These are phyloP conservation scores for Caradrina clavipalpis DNA, from an alignment of 2,888 invertebrate genomes.

Conservation along the genomic window DNA sequence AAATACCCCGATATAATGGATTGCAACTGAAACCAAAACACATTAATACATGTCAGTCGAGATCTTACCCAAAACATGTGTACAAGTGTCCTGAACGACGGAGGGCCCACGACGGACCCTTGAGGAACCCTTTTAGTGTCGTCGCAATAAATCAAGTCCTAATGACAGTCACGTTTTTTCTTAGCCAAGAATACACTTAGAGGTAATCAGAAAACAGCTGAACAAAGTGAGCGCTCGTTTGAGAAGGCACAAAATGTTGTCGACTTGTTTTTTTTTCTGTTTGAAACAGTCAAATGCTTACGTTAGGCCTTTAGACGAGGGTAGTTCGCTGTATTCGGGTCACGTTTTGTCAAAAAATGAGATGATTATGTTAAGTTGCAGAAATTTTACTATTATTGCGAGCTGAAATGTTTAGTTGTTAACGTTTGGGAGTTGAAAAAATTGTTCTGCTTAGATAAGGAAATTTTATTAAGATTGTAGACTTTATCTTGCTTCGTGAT, in stretches of 20 bases:
- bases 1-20: slow-evolving; percentile 48
- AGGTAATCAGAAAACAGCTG: slow-evolving; percentile 59
- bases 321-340: slow-evolving; percentile 40
- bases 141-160: slow-evolving; percentile 69
- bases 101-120: slow-evolving; percentile 57
- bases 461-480: slow-evolving; percentile 2
- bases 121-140: slow-evolving; percentile 69
- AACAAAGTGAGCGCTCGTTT: slow-evolving; percentile 41
- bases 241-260: slow-evolving; percentile 39
- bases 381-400: slow-evolving; percentile 50
- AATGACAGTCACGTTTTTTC: slow-evolving; percentile 80
- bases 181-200: slow-evolving; percentile 59
- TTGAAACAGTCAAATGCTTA: slow-evolving; percentile 56
- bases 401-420: slow-evolving; percentile 45
- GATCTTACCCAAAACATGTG: slow-evolving; percentile 72
- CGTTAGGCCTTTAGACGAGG: slow-evolving; percentile 34
- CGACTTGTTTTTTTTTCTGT: slow-evolving; percentile 54
- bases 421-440: slow-evolving; percentile 16
- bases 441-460: slow-evolving; percentile 14
- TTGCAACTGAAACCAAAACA: slow-evolving; percentile 64
- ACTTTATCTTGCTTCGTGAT: slow-evolving; percentile 4
- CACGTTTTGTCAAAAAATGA: slow-evolving; percentile 57
- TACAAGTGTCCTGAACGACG: slow-evolving; percentile 58
- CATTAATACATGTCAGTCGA: slow-evolving; percentile 76
- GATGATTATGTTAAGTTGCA: slow-evolving; percentile 58